phyloP scores from a whole-genome alignment of 2,797 vertebrate genomes.

The Mormyrus hasselquistii region DNA sequence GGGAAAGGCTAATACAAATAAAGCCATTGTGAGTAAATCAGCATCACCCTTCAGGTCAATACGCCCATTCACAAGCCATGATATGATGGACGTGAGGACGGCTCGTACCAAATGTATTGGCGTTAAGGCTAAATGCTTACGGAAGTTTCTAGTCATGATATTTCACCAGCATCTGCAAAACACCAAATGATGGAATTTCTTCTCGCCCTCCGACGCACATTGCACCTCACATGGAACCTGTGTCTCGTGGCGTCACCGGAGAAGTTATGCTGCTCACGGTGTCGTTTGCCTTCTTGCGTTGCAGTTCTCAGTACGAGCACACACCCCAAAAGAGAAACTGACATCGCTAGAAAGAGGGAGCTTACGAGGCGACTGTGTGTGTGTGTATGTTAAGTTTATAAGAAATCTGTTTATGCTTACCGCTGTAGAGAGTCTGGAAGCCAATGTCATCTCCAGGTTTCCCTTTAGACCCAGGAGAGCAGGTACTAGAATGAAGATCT shows the following conservation, averaged over 20 bases:
- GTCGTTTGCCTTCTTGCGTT: background rate
- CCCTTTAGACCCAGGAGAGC: constrained; percentile 94
- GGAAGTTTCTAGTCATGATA: background rate
- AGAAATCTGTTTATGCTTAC: constrained; percentile 63
- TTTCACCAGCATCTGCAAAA: background rate
- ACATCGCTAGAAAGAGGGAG: background rate
- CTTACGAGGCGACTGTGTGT: background rate
- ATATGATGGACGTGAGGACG: background rate
- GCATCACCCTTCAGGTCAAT: background rate
- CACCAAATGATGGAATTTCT: background rate
- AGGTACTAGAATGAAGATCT: constrained; percentile 91
- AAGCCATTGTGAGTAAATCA: background rate
- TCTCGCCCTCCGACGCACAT: background rate
- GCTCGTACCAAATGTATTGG: background rate
- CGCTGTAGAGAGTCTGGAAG: constrained; percentile 87
- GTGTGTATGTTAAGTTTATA: background rate
- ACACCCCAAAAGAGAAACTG: background rate
- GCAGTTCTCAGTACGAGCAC: background rate
- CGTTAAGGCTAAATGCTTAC: background rate
- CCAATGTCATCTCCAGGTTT: constrained; percentile 96
- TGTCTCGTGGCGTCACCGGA: background rate
- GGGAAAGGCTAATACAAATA: background rate
- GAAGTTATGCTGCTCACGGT: background rate
- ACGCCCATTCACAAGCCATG: background rate
- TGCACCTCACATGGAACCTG: background rate